Conservation (phyloP, 1,140 invertebrate genomes). For the Drosophila guanche region DNA sequence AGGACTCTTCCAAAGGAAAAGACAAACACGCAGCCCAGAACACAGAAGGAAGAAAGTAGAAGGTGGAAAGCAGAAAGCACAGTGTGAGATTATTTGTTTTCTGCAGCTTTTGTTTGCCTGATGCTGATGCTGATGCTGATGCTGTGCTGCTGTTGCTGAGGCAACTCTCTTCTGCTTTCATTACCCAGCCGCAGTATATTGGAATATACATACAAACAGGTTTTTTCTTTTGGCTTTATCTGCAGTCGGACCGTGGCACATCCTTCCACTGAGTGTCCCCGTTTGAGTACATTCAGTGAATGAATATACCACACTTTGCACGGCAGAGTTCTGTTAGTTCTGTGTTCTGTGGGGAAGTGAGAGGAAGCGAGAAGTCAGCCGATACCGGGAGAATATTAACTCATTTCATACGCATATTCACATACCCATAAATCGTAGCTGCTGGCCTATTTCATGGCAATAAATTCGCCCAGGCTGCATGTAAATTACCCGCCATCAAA, state of each 20-base stretch:
- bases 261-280: constrained; percentile 26
- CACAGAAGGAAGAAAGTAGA: constrained; percentile 27
- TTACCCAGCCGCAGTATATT: constrained; percentile 19
- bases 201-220: background rate
- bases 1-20: constrained; percentile 47
- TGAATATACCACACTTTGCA: constrained; percentile 16
- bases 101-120: constrained; percentile 73
- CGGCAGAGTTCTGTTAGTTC: background rate
- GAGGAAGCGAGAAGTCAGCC: constrained; percentile 34
- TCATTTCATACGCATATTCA: constrained; percentile 41
- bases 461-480: constrained; percentile 38
- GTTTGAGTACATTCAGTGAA: constrained; percentile 25
- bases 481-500: constrained; percentile 55
- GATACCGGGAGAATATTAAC: constrained; percentile 33
- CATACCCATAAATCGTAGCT: constrained; percentile 29
- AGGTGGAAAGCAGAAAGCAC: constrained; percentile 37
- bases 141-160: constrained; percentile 6
- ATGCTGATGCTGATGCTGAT: constrained; percentile 18
- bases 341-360: constrained; percentile 4
- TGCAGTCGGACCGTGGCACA: constrained; percentile 45
- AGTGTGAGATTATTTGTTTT: constrained; percentile 71
- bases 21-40: constrained; percentile 42
- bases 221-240: constrained; percentile 32
- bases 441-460: constrained; percentile 42
- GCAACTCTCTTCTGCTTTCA: constrained; percentile 31